Percentiles rank a stretch among this genome's conserved stretches.
Evolutionary conservation across 2,888 invertebrate genomes (phyloP).

Genomic region (Sinelater perroti): DNA sequence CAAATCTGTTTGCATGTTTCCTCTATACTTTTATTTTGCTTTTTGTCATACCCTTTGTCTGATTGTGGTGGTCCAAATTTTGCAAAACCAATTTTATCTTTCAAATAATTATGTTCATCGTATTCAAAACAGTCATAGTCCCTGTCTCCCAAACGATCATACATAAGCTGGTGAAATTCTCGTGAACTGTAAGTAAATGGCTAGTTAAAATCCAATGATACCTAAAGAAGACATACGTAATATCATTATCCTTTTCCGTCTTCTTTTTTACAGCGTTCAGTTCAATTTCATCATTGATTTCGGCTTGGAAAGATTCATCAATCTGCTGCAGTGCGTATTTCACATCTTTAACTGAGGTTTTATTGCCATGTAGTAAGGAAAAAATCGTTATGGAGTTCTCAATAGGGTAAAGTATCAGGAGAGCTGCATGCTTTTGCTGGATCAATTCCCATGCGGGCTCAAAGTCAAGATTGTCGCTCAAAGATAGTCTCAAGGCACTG

Average conservation of each 20-base stretch:
- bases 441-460: conserved; percentile 37
- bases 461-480: conserved; percentile 40
- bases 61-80: conserved; percentile 64
- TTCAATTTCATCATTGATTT: conserved; percentile 41
- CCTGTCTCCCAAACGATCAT: conserved; percentile 66
- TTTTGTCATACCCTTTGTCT: conserved; percentile 58
- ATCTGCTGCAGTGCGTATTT: conserved; percentile 41
- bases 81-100: conserved; percentile 67
- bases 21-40: conserved; percentile 47
- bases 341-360: conserved; percentile 39
- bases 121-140: conserved; percentile 66
- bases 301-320: conserved; percentile 37
- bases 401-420: conserved; percentile 46
- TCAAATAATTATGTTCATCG: conserved; percentile 62
- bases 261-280: conserved; percentile 32
- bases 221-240: conserved; percentile 32
- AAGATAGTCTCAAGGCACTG: conserved; percentile 43
- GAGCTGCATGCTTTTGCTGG: conserved; percentile 37
- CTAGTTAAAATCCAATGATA: not conserved
- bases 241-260: conserved; percentile 40
- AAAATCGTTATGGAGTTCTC: conserved; percentile 38
- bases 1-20: conserved; percentile 47
- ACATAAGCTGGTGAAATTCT: conserved; percentile 66
- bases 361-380: conserved; percentile 38
- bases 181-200: conserved; percentile 42